Percentiles rank a stretch among this genome's conserved stretches.
phyloP scores from a whole-genome alignment of 2,113 vertebrate genomes.

The Loxodonta africana region DNA sequence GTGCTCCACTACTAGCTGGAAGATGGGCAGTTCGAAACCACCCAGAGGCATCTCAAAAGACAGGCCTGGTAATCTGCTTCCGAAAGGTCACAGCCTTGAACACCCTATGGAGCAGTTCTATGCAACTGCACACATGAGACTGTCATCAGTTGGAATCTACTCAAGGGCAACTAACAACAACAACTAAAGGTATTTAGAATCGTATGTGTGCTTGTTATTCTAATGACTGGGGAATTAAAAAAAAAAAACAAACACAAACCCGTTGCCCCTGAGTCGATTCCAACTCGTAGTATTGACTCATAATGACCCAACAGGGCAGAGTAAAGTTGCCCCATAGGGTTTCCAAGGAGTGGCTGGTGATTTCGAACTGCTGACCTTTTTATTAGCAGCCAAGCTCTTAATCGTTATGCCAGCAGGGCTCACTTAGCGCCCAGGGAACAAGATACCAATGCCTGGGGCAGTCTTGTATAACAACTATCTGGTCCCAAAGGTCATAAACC shows the following conservation, averaged over 20 bases:
- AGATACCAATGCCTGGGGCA: neutral
- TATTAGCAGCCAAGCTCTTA: too few relatives aligned
- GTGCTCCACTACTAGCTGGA: neutral
- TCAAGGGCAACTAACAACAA: neutral
- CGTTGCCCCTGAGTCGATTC: too few relatives aligned
- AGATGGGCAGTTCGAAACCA: neutral
- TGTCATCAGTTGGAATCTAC: too few relatives aligned
- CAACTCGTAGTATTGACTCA: too few relatives aligned
- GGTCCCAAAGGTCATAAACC: slow-evolving; percentile 39
- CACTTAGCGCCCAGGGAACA: neutral
- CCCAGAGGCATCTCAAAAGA: neutral
- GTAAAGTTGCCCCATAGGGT: too few relatives aligned
- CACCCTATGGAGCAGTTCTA: neutral
- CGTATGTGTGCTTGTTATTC: neutral
- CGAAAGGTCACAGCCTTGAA: neutral
- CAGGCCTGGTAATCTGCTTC: neutral
- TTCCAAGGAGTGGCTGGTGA: too few relatives aligned
- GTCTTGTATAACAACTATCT: slow-evolving; percentile 1
- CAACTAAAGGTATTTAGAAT: slow-evolving; percentile 45
- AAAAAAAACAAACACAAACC: too few relatives aligned
- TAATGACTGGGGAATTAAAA: neutral
- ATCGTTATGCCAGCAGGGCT: too few relatives aligned
- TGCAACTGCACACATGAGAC: neutral
- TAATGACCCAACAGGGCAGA: too few relatives aligned
- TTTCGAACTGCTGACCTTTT: too few relatives aligned